phyloP scores from a whole-genome alignment of 1,140 invertebrate genomes.

The Drosophila prosaltans region DNA sequence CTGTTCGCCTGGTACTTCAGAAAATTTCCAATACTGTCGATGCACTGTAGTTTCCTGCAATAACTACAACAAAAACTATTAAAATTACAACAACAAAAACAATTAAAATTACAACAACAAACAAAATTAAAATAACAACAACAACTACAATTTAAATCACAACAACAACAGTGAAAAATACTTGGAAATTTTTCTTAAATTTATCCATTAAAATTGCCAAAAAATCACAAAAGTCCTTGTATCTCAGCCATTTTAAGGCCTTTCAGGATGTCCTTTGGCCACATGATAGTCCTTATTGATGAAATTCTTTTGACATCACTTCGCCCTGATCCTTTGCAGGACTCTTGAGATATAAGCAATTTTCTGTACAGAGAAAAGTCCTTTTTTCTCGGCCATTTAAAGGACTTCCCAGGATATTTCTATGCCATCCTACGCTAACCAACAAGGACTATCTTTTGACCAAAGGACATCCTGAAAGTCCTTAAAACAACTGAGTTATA shows the following conservation, averaged over 20 bases:
- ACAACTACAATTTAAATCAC: no score
- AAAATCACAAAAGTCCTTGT: background rate
- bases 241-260: background rate
- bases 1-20: no score
- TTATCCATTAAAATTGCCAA: background rate
- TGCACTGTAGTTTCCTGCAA: no score
- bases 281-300: background rate
- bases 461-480: background rate
- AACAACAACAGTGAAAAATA: no score
- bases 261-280: background rate
- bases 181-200: no score
- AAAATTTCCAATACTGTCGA: no score
- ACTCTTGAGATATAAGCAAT: background rate
- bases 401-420: background rate
- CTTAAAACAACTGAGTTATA: background rate
- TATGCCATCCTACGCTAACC: no score
- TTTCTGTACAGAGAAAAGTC: background rate
- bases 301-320: background rate
- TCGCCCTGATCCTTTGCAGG: background rate
- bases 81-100: no score
- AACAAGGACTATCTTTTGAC: background rate
- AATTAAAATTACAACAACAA: no score
- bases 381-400: background rate
- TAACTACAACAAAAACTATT: no score
- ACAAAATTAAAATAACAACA: no score